Evolutionary conservation across 2,888 invertebrate genomes (phyloP).

Genomic region (Diaprepes abbreviatus): DNA sequence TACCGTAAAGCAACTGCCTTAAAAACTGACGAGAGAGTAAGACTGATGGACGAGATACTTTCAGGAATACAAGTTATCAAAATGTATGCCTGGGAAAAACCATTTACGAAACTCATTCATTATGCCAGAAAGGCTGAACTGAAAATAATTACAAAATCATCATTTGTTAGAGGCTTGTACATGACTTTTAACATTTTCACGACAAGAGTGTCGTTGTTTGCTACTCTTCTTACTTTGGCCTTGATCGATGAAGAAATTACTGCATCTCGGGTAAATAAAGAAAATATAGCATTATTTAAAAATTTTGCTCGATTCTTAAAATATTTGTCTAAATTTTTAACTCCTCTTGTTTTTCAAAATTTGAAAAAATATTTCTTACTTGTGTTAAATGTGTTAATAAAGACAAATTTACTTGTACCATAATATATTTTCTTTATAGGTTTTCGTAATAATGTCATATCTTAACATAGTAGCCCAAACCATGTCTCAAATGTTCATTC

Average conservation of each 20-base stretch:
- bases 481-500: constrained; percentile 72
- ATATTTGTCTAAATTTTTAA: no score
- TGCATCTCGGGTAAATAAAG: constrained; percentile 76
- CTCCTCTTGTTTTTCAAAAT: no score
- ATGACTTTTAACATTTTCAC: constrained; percentile 86
- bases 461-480: constrained; percentile 71
- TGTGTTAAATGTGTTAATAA: no score
- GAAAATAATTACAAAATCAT: constrained; percentile 73
- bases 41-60: constrained; percentile 95
- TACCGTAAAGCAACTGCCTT: constrained; percentile 84
- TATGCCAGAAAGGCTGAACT: constrained; percentile 72
- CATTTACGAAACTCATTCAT: constrained; percentile 76
- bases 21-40: constrained; percentile 90
- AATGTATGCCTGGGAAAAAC: constrained; percentile 82
- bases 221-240: constrained; percentile 77
- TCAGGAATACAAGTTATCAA: constrained; percentile 91
- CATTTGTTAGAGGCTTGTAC: constrained; percentile 76
- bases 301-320: no score
- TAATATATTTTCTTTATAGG: constrained; percentile 56
- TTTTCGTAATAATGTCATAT: constrained; percentile 72
- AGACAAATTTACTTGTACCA: no score
- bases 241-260: constrained; percentile 77
- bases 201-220: constrained; percentile 78
- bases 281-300: no score
- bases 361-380: no score